Percentiles rank a stretch among this genome's conserved stretches.
Evolutionary conservation across 2,113 vertebrate species (phyloP).

Genomic region (Microcebus tavaratra): DNA sequence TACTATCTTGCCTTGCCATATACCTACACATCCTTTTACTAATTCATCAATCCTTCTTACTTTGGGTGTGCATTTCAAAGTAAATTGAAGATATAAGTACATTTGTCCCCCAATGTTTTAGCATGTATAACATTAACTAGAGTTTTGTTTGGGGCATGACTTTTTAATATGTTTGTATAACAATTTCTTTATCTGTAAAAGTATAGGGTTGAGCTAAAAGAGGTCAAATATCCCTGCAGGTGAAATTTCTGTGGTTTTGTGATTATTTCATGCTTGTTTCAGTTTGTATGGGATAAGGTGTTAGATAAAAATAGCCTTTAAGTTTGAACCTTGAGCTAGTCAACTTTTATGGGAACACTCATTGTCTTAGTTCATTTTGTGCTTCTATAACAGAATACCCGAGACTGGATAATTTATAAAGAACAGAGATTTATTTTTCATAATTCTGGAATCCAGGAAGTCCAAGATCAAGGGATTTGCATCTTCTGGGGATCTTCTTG

Average conservation of each 20-base stretch:
- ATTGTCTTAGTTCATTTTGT: neutral
- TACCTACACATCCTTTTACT: neutral
- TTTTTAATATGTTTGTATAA: slow-evolving; percentile 8
- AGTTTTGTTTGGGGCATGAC: neutral
- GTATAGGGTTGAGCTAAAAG: neutral
- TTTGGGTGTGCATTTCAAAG: neutral
- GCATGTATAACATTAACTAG: neutral
- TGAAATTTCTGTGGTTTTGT: neutral
- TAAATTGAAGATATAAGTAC: neutral
- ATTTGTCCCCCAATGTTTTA: neutral
- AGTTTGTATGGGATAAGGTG: neutral
- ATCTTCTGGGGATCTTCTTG: neutral
- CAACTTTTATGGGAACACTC: neutral
- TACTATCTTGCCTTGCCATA: neutral
- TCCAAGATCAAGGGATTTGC: neutral
- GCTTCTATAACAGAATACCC: neutral
- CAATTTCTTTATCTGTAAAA: neutral
- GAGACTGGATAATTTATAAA: neutral
- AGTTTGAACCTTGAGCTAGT: neutral
- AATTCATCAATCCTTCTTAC: neutral
- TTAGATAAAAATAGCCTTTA: neutral
- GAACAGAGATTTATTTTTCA: neutral
- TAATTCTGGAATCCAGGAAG: neutral
- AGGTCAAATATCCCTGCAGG: neutral
- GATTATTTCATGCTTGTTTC: neutral